Evolutionary conservation across 2,888 invertebrate species (phyloP).

Genomic region (Philaethria dido): DNA sequence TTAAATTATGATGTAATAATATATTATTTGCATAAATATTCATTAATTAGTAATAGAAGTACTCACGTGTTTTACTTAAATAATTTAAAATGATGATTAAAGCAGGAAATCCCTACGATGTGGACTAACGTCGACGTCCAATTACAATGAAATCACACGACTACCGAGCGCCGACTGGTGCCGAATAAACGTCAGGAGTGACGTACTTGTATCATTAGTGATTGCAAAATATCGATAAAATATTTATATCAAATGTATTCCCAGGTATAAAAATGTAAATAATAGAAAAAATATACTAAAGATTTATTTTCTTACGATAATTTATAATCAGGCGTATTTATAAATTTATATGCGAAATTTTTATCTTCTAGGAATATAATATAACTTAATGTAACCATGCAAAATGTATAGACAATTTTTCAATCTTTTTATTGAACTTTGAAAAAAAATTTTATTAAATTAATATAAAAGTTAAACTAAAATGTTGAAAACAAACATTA

Average conservation of each 20-base stretch:
- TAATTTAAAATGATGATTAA: constrained; percentile 25
- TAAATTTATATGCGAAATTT: background rate
- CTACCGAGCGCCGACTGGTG: background rate
- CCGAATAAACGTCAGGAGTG: constrained; percentile 16
- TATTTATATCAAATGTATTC: background rate
- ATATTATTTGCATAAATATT: background rate
- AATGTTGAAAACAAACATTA: background rate
- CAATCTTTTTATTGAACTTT: background rate
- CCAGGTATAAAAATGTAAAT: background rate
- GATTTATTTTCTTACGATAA: background rate
- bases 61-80: constrained; percentile 33
- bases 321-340: background rate
- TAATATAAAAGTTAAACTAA: background rate
- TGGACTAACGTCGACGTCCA: background rate
- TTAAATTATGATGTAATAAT: background rate
- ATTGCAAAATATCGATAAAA: constrained; percentile 5
- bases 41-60: background rate
- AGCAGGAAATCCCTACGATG: constrained; percentile 5
- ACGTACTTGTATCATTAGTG: constrained; percentile 1
- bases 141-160: constrained; percentile 16
- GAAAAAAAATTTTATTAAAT: too few species aligned
- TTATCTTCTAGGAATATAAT: background rate
- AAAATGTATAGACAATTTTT: background rate
- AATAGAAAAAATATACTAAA: background rate
- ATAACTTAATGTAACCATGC: background rate